A percentile compares a stretch with the other conserved stretches of the same genome.
Evolutionary conservation across 2,888 invertebrate genomes (phyloP).

Genomic region (Dicyrtoma fusca): DNA sequence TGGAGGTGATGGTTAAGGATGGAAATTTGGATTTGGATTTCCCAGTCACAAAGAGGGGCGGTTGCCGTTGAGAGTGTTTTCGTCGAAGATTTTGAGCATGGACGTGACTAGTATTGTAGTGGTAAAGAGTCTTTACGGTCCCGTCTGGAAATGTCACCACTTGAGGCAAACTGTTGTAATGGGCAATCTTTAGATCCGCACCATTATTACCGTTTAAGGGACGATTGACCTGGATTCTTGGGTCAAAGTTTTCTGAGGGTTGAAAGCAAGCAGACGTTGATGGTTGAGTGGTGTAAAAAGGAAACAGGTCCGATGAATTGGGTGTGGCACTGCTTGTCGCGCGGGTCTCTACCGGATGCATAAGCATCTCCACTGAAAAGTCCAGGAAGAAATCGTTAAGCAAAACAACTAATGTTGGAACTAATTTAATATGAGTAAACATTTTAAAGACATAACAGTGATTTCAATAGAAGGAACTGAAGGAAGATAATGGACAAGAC

Average conservation of each 20-base stretch:
- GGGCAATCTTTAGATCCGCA: conserved; percentile 18
- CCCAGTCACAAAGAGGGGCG: neutral
- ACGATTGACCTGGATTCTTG: neutral
- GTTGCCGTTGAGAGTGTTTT: conserved; percentile 5
- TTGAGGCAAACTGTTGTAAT: conserved; percentile 33
- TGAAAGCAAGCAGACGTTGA: conserved; percentile 3
- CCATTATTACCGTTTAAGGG: neutral
- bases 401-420: neutral
- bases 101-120: conserved; percentile 28
- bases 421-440: too few species aligned
- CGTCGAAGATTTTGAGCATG: conserved; percentile 19
- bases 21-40: conserved; percentile 1
- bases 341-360: conserved; percentile 29
- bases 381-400: too few species aligned
- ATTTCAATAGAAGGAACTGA: too few species aligned
- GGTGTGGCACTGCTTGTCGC: conserved; percentile 29
- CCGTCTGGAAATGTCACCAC: conserved; percentile 31
- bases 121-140: conserved; percentile 15
- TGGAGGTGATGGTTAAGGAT: conserved; percentile 21
- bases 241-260: neutral
- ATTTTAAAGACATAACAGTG: too few species aligned
- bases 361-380: conserved; percentile 34
- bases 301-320: conserved; percentile 23
- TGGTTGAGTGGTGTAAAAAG: conserved; percentile 9
- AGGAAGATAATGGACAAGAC: too few species aligned